Evolutionary conservation across 2,797 vertebrate species (phyloP).

Genomic region (Scomberomorus guttatus): DNA sequence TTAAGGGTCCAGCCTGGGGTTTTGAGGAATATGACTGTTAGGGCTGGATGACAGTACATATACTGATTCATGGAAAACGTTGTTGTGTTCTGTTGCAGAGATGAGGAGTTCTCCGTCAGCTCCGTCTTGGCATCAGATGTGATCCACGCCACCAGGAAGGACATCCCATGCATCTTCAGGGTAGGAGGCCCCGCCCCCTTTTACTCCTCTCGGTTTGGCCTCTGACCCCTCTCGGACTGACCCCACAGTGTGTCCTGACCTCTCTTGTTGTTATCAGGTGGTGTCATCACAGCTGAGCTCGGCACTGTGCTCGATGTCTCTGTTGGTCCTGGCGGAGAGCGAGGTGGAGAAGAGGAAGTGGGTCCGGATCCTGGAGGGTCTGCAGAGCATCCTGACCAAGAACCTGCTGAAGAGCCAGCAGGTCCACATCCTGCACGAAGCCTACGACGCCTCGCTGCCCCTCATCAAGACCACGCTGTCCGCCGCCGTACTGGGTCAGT

Average conservation of each 20-base stretch:
- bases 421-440: conserved; percentile 93
- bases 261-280: conserved; percentile 82
- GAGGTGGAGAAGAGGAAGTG: conserved; percentile 96
- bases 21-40: too few species aligned
- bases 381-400: conserved; percentile 94
- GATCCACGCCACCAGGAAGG: conserved; percentile 96
- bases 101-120: conserved; percentile 96
- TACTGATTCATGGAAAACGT: too few species aligned
- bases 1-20: too few species aligned
- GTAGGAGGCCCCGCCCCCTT: conserved; percentile 39
- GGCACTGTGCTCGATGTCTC: conserved; percentile 89
- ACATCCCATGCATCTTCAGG: conserved; percentile 97
- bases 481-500: conserved; percentile 91
- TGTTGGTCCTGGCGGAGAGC: conserved; percentile 95
- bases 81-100: conserved; percentile 81
- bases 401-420: conserved; percentile 90
- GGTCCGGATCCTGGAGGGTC: conserved; percentile 95
- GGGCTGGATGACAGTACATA: too few species aligned
- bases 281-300: conserved; percentile 92
- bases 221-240: background rate
- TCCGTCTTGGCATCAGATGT: conserved; percentile 96
- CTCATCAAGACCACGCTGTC: conserved; percentile 93
- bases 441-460: conserved; percentile 95
- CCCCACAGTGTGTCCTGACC: background rate
- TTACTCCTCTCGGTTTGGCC: background rate